Evolutionary conservation across 2,113 vertebrate genomes (phyloP).

Genomic region (Notarius lentiginosus): DNA sequence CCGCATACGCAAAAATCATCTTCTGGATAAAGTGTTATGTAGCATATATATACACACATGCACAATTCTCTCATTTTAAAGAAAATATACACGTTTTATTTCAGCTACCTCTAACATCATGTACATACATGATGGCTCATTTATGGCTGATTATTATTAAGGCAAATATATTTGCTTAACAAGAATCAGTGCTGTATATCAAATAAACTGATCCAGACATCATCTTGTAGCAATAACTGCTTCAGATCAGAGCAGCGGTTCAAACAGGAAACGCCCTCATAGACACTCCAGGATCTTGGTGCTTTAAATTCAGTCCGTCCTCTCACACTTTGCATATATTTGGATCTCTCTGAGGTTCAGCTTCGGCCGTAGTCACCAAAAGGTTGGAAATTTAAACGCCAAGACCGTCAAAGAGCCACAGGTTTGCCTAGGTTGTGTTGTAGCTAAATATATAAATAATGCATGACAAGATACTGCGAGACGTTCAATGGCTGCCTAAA

Average conservation of each 20-base stretch:
- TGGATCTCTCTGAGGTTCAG: background rate
- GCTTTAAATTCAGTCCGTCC: background rate
- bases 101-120: background rate
- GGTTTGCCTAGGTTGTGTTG: too few species aligned
- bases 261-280: background rate
- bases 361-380: background rate
- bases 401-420: background rate
- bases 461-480: background rate
- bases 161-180: background rate
- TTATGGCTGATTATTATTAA: background rate
- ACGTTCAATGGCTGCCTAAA: background rate
- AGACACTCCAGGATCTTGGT: background rate
- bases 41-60: too few species aligned
- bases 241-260: background rate
- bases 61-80: background rate
- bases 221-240: background rate
- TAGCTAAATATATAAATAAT: background rate
- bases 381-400: background rate
- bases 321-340: conserved; percentile 7
- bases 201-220: background rate
- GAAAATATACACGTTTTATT: background rate
- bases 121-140: background rate
- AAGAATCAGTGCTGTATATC: background rate
- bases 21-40: background rate
- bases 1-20: background rate